Evolutionary conservation across 2,797 vertebrate genomes (phyloP).

Genomic region (Mormyrops attenuatus): DNA sequence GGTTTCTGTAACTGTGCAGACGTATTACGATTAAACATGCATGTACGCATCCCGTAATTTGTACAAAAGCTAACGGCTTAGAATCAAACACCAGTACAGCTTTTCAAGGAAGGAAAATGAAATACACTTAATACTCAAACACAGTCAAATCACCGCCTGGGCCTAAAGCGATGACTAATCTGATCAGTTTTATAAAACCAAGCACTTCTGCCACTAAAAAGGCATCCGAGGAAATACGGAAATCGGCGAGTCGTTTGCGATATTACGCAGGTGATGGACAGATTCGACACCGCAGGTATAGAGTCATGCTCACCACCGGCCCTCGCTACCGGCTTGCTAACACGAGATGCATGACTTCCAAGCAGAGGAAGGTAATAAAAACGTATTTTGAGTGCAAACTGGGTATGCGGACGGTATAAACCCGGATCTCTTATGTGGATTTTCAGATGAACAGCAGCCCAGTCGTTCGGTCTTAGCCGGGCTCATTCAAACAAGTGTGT

Average conservation of each 20-base stretch:
- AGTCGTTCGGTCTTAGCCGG: not conserved
- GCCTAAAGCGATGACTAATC: not conserved
- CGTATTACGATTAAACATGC: not conserved
- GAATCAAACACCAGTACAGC: not conserved
- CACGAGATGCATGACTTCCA: not conserved
- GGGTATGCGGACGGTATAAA: not conserved
- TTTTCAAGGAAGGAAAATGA: not conserved
- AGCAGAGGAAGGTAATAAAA: not conserved
- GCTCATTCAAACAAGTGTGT: slow-evolving; percentile 16
- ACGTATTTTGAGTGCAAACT: not conserved
- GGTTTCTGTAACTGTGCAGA: not conserved
- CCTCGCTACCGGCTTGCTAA: not conserved
- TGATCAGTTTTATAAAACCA: not conserved
- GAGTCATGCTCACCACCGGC: not conserved
- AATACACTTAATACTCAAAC: not conserved
- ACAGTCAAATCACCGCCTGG: not conserved
- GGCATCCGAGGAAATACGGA: not conserved
- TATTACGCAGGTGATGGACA: not conserved
- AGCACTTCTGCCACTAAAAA: not conserved
- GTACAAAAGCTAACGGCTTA: not conserved
- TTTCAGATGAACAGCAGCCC: not conserved
- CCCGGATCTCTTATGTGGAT: not conserved
- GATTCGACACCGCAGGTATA: not conserved
- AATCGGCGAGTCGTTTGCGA: not conserved
- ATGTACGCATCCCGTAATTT: not conserved